Evolutionary conservation across 2,797 vertebrate species (phyloP).

Genomic region (Liparis tanakae): DNA sequence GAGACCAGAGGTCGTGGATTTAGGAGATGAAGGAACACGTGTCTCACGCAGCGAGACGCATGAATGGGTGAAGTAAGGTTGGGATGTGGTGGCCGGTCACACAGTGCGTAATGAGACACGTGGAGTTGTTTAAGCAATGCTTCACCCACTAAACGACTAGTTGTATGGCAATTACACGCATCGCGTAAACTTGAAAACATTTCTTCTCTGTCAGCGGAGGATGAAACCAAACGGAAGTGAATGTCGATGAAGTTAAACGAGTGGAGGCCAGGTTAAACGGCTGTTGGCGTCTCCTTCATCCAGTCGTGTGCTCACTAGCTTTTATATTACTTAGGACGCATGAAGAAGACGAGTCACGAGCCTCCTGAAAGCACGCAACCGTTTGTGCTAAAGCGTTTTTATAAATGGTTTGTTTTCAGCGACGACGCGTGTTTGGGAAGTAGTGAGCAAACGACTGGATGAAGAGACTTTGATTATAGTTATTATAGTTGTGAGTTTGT

Average conservation of each 20-base stretch:
- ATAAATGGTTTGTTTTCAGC: background rate
- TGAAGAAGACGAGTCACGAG: background rate
- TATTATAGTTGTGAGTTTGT: background rate
- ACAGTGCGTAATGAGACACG: background rate
- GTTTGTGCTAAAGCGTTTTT: background rate
- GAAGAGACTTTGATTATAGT: background rate
- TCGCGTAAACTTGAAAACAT: background rate
- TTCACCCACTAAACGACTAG: background rate
- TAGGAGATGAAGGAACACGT: background rate
- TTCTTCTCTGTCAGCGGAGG: background rate
- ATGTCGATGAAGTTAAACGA: background rate
- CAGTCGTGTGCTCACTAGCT: background rate
- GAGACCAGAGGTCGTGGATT: slow-evolving; percentile 7
- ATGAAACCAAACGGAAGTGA: background rate
- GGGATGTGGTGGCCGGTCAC: background rate
- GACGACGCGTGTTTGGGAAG: background rate
- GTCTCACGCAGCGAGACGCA: background rate
- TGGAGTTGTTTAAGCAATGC: background rate
- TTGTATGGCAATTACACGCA: background rate
- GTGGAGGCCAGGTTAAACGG: background rate
- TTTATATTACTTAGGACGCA: background rate
- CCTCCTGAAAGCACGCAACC: background rate
- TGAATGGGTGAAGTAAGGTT: background rate
- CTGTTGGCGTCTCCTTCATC: background rate
- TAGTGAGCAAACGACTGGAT: background rate